Evolutionary conservation across 2,113 vertebrate genomes (phyloP).

Genomic region (Acrocephalus kingi): DNA sequence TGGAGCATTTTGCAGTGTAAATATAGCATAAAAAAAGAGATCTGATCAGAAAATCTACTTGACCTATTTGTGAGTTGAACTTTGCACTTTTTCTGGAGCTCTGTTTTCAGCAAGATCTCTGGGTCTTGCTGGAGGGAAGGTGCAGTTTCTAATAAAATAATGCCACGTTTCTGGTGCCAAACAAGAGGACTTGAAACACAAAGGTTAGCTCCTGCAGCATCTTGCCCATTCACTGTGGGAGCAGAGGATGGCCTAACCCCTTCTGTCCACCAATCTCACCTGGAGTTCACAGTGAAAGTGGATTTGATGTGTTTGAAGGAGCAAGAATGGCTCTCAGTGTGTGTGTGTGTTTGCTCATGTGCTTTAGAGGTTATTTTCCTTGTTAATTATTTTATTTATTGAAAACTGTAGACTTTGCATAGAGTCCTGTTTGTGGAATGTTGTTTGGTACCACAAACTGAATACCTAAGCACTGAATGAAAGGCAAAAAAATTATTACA

Average conservation of each 20-base stretch:
- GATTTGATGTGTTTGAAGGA: not conserved
- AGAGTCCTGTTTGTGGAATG: not conserved
- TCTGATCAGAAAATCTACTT: not conserved
- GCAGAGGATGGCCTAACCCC: not conserved
- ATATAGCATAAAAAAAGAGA: not conserved
- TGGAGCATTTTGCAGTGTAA: not conserved
- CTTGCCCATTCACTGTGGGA: not conserved
- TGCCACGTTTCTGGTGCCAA: not conserved
- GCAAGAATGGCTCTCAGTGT: not conserved
- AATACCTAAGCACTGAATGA: not conserved
- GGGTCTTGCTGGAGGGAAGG: not conserved
- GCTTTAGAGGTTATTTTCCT: not conserved
- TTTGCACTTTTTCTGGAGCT: not conserved
- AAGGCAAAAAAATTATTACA: not conserved
- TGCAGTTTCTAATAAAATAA: not conserved
- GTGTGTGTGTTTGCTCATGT: rapidly evolving
- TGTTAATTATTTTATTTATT: not conserved
- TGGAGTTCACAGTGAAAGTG: not conserved
- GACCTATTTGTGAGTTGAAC: not conserved
- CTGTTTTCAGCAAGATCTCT: not conserved
- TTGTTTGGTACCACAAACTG: not conserved
- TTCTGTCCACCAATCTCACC: not conserved
- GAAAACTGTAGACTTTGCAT: not conserved
- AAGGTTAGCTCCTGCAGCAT: not conserved
- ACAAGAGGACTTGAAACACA: not conserved